Evolutionary conservation across 37 sponge, comb jelly and placozoan genomes (phyloP).

Genomic region (Crambe crambe): DNA sequence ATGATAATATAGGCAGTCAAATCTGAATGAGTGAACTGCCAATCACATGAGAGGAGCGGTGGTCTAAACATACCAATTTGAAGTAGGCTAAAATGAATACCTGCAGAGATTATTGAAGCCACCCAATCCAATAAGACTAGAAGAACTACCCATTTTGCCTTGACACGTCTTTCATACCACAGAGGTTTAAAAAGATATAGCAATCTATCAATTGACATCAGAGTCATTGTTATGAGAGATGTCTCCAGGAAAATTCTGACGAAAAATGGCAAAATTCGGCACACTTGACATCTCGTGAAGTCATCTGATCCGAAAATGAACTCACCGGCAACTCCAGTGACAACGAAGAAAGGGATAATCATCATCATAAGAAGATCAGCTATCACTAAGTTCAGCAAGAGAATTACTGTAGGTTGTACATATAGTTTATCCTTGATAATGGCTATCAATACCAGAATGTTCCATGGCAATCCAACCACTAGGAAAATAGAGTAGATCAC

Average conservation of each 20-base stretch:
- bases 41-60: too few species aligned
- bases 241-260: background rate
- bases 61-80: too few species aligned
- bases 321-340: background rate
- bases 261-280: background rate
- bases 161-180: background rate
- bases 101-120: too few species aligned
- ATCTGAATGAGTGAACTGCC: too few species aligned
- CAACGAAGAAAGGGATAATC: background rate
- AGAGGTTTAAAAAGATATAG: background rate
- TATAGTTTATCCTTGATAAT: background rate
- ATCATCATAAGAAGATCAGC: background rate
- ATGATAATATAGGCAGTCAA: background rate
- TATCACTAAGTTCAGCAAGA: background rate
- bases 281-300: background rate
- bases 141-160: background rate
- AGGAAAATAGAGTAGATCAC: background rate
- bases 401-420: background rate
- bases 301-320: background rate
- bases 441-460: background rate
- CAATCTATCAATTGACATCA: background rate
- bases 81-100: too few species aligned
- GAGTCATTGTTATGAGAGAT: background rate
- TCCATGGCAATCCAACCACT: background rate
- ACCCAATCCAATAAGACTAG: too few species aligned